Evolutionary conservation across 2,888 invertebrate species (phyloP).

Genomic region (Ichneumoninae sp.): DNA sequence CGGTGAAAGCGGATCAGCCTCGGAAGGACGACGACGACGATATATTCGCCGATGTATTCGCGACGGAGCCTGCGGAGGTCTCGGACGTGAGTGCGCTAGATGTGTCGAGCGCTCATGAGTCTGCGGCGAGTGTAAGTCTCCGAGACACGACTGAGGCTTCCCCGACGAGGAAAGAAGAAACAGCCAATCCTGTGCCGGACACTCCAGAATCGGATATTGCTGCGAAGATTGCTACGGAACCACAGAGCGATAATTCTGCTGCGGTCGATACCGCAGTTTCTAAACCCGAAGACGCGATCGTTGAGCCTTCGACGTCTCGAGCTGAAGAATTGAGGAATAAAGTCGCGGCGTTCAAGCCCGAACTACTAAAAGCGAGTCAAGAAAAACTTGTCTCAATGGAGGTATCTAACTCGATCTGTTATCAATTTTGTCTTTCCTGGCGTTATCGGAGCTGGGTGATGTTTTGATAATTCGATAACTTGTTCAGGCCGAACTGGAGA

Average conservation of each 20-base stretch:
- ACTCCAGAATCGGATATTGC: conserved; percentile 6
- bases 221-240: not conserved
- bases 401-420: conserved; percentile 29
- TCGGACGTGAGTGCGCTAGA: conserved; percentile 36
- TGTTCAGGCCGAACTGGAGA: conserved; percentile 86
- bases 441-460: not conserved
- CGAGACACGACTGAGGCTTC: conserved; percentile 6
- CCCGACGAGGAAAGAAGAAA: conserved; percentile 9
- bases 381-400: conserved; percentile 60
- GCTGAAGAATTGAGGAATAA: conserved; percentile 43
- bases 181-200: not conserved
- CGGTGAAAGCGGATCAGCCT: conserved; percentile 79
- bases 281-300: not conserved
- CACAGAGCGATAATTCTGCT: not conserved
- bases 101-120: conserved; percentile 31
- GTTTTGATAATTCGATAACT: not conserved
- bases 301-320: conserved; percentile 40
- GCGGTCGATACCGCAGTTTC: not conserved
- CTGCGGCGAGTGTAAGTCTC: conserved; percentile 28
- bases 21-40: conserved; percentile 85
- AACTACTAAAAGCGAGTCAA: conserved; percentile 70
- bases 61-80: conserved; percentile 54
- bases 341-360: conserved; percentile 57
- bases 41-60: conserved; percentile 91
- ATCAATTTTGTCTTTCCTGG: conserved; percentile 35